Conservation (phyloP, 2,888 invertebrate species). For the Lottia gigantea region DNA sequence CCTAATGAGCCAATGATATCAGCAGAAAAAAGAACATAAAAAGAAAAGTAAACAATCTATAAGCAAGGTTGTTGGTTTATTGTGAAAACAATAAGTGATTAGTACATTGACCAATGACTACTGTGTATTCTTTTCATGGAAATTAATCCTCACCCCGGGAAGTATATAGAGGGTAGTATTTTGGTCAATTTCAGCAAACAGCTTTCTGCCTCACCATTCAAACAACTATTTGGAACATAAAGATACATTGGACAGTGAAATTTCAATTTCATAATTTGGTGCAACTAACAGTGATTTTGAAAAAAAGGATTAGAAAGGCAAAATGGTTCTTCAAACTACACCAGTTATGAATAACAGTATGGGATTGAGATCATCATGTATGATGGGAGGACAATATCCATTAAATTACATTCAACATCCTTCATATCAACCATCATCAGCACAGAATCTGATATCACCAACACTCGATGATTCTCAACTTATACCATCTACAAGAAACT, state of each 20-base stretch:
- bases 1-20: too few relatives aligned
- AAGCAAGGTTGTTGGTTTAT: too few relatives aligned
- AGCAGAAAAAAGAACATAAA: too few relatives aligned
- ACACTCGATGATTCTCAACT: background rate
- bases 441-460: background rate
- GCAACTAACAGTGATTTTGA: too few relatives aligned
- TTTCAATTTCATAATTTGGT: too few relatives aligned
- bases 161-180: background rate
- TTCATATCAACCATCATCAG: background rate
- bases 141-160: constrained; percentile 1
- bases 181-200: background rate
- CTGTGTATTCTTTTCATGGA: background rate
- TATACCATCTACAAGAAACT: background rate
- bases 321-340: background rate
- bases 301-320: background rate
- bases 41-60: too few relatives aligned
- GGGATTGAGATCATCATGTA: constrained; percentile 1
- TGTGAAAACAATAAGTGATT: background rate
- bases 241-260: too few relatives aligned
- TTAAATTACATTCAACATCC: background rate
- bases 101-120: constrained; percentile 1
- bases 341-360: background rate
- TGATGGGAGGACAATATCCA: constrained; percentile 3
- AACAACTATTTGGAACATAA: background rate
- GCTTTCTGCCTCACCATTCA: background rate